Evolutionary conservation across 2,113 vertebrate genomes (phyloP), one percentile per base, ranked within the genome.

Genomic region (Corythoichthys intestinalis): DNA sequence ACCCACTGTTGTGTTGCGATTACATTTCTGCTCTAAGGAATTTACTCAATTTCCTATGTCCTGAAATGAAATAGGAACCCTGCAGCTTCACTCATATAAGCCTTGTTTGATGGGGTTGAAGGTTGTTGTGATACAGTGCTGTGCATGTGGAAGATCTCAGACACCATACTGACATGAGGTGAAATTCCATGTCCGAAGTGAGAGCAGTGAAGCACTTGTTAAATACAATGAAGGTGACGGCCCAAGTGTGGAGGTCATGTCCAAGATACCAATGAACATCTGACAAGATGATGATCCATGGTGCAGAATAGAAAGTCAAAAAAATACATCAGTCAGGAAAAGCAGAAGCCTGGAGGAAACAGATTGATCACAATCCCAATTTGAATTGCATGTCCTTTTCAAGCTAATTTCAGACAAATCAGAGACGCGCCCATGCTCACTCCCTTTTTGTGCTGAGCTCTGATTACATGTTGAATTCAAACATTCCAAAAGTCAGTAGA

Each of bases 1-100:
- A 48, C 8, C 58, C 13, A 57, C 11, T 63, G 64, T 81, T 72
- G 68, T 66, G 14, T 44, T 77, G 38, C 65, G 64, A 65, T 59
- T 10, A 85, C 80, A 80, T 82, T 65, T 78, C 65, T 60, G 35
- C 28, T 65, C 66, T 87, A 81, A 88, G 67, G 71, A 88, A 71
- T 72, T 44, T 53, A 38, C 58, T 71, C 58, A 68, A 77, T 75
- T 72, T 72, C 54, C 72, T 65, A 63, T 73, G 50, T 71, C 64
- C 10, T 68, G 71, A 46, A 72, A 70, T 76, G 73, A 80, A 79
- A 70, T 63, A 53, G 41, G 68, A 80, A 54, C 69, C 67, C 72
- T 64, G 41, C 64, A 77, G 62, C 38, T 53, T 76, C 69, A 70
- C 46, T 48, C 28, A 47, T 37, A 41, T 63, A 76, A 67, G 48